Evolutionary conservation across 2,113 vertebrate genomes (phyloP), one percentile per base, ranked within the genome.

Genomic region (Psammodynastes pulverulentus): DNA sequence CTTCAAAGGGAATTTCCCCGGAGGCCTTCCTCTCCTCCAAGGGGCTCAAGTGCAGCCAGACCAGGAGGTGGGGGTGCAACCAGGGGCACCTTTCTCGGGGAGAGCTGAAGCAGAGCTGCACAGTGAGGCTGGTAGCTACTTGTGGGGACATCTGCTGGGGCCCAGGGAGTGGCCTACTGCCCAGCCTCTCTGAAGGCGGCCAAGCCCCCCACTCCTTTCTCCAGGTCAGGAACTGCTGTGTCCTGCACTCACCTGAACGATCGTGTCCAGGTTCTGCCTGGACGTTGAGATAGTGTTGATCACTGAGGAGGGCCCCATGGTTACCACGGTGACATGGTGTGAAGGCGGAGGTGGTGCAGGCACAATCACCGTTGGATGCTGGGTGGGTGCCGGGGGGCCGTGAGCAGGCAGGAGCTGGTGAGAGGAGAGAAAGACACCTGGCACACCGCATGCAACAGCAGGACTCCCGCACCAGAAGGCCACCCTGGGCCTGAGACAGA

Each of bases 231-330:
- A 39, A 21, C 58, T 29, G 7, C 15, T 9, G 26, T 39, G 1
- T 45, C 21, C 1, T 4, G 19, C 19, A 6, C 58, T 89, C 94
- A 99, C 99, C 98, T 99, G 99, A 97, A 99, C 99, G 0, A 99
- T 99, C 93, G 99, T 99, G 97, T 99, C 99, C 97, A 99, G 97
- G 96, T 99, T 99, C 95, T 99, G 99, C 96, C 99, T 98, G 92
- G 99, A 99, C 0, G 99, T 99, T 92, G 99, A 99, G 90, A 98
- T 98, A 19, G 99, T 98, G 96, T 99, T 99, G 97, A 99, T 99
- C 93, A 99, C 99, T 0, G 99, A 99, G 93, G 99, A 95, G 0
- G 98, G 99, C 91, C 99, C 98, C 99, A 99, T 99, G 95, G 99
- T 99, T 95, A 99, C 99, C 95, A 99, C 99, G 0, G 98, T 99